Evolutionary conservation across 2,113 vertebrate genomes (phyloP), one percentile per base, ranked within the genome.

Genomic region (Bubo bubo): DNA sequence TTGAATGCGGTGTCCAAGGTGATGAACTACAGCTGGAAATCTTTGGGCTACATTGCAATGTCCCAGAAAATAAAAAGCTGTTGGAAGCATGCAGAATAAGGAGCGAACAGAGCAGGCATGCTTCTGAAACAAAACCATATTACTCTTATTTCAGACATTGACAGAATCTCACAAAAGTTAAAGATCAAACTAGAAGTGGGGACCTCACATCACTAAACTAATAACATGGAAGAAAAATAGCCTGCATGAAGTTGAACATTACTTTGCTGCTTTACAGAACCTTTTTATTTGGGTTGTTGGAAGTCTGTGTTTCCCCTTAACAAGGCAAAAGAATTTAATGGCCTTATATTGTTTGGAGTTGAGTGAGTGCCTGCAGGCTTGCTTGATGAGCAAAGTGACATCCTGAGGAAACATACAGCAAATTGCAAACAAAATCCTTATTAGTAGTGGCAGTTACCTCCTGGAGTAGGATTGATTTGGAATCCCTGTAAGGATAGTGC

Each of bases 371-470:
- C 97, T 95, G 94, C 91, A 93, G 96, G 94, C 95, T 97, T 74
- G 73, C 95, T 93, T 97, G 96, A 97, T 97, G 96, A 97, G 93
- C 85, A 94, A 97, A 97, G 92, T 95, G 95, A 95, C 96, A 95
- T 96, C 96, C 94, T 95, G 95, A 97, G 95, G 95, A 97, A 97
- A 93, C 8, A 3, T 50, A 97, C 77, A 89, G 91, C 96, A 97
- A 97, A 97, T 98, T 97, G 95, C 93, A 96, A 95, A 95, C 91
- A 88, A 95, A 97, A 96, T 72, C 90, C 93, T 95, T 96, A 97
- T 97, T 97, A 96, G 93, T 79, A 95, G 87, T 96, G 97, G 97
- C 96, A 97, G 96, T 93, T 97, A 91, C 93, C 95, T 95, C 95
- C 95, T 84, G 95, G 80, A 93, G 95, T 43, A 96, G 93, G 94